These are phyloP conservation scores for Agapornis canus DNA, from an alignment of 2,797 vertebrate genomes.

Conservation along the genomic window DNA sequence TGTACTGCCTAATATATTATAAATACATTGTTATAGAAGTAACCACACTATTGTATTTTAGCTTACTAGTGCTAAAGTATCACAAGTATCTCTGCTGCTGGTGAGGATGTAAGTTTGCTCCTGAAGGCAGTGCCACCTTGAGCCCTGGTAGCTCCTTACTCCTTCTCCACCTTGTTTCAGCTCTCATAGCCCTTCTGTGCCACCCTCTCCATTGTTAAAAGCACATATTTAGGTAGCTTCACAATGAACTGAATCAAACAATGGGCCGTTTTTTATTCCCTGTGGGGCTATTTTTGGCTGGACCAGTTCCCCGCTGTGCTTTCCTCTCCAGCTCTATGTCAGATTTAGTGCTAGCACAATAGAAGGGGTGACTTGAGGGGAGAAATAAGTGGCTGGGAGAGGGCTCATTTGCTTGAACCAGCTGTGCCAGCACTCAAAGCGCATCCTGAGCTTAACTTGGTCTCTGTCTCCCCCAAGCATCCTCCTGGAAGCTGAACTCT, in stretches of 20 bases:
- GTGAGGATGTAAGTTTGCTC: not conserved
- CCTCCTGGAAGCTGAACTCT: not conserved
- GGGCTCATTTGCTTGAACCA: accelerated
- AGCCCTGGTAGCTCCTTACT: not conserved
- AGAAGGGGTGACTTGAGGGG: not conserved
- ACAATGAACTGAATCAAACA: not conserved
- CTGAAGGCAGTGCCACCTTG: not conserved
- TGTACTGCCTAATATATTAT: not conserved
- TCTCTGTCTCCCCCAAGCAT: conserved; percentile 38
- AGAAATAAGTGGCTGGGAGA: not conserved
- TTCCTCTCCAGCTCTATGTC: not conserved
- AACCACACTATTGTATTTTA: not conserved
- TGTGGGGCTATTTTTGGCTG: not conserved
- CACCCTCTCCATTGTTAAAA: not conserved
- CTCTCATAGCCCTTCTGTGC: not conserved
- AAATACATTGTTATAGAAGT: not conserved
- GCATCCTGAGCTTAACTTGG: accelerated
- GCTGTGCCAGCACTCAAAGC: not conserved
- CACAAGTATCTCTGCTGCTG: not conserved
- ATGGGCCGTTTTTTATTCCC: not conserved
- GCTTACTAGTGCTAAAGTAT: not conserved
- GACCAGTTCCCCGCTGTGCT: not conserved
- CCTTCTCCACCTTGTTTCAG: not conserved
- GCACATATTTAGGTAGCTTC: not conserved
- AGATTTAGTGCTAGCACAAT: not conserved